Conservation (phyloP, 2,113 vertebrate species). For the Seriola dumerili region DNA sequence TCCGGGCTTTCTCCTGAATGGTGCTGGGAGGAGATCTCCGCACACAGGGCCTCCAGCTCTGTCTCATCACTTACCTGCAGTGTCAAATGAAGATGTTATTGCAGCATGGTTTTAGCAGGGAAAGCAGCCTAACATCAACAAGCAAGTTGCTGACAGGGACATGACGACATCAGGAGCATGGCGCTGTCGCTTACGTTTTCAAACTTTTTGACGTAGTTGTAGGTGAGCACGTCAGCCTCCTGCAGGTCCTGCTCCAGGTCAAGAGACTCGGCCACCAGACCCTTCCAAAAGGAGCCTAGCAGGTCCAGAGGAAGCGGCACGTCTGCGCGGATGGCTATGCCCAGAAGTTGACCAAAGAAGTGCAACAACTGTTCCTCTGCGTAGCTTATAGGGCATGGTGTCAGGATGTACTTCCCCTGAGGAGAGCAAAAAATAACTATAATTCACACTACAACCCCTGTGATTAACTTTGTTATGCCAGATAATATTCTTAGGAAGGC, state of each 20-base stretch:
- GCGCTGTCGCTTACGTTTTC: slow-evolving; percentile 87
- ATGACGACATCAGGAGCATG: not conserved
- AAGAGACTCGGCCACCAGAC: slow-evolving; percentile 91
- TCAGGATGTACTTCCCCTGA: slow-evolving; percentile 96
- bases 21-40: slow-evolving; percentile 95
- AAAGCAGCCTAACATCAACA: not conserved
- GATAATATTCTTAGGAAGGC: not conserved
- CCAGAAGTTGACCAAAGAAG: slow-evolving; percentile 96
- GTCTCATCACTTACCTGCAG: slow-evolving; percentile 91
- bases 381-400: slow-evolving; percentile 93
- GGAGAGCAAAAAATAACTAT: slow-evolving; percentile 6
- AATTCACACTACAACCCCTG: not conserved
- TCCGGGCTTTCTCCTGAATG: slow-evolving; percentile 93
- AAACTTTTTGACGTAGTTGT: slow-evolving; percentile 96
- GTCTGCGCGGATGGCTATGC: slow-evolving; percentile 95
- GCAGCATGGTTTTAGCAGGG: not conserved
- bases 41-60: slow-evolving; percentile 93
- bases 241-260: slow-evolving; percentile 93
- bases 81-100: not conserved
- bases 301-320: slow-evolving; percentile 96
- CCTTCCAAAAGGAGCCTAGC: slow-evolving; percentile 96
- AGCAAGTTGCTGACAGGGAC: not conserved
- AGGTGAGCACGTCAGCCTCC: slow-evolving; percentile 95
- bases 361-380: slow-evolving; percentile 97
- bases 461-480: not conserved